Evolutionary conservation across 2,113 vertebrate species (phyloP).

Genomic region (Mastomys natalensis): DNA sequence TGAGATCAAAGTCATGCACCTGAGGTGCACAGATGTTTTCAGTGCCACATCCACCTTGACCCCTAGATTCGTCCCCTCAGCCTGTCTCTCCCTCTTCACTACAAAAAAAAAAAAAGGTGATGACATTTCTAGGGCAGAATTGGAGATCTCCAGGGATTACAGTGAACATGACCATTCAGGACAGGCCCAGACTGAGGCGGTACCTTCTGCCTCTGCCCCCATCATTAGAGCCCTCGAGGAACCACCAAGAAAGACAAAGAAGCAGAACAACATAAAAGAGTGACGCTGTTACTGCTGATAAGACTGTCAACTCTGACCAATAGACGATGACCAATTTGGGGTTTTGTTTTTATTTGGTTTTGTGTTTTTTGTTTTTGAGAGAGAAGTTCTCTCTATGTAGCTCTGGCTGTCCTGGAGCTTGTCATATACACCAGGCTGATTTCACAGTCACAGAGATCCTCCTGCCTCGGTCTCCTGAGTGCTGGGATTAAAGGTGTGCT

Average conservation of each 20-base stretch:
- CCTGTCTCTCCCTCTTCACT: not conserved
- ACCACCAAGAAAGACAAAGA: not conserved
- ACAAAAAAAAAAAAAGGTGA: no score
- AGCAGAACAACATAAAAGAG: not conserved
- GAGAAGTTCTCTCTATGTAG: not conserved
- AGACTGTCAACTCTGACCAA: not conserved
- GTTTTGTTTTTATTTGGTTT: not conserved
- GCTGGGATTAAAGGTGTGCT: not conserved
- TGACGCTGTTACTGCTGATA: not conserved
- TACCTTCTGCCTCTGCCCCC: not conserved
- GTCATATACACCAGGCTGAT: not conserved
- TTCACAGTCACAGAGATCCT: not conserved
- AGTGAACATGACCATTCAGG: not conserved
- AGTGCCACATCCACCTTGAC: not conserved
- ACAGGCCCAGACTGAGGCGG: not conserved
- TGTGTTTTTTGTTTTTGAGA: not conserved
- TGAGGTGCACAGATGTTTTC: not conserved
- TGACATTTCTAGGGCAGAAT: not conserved
- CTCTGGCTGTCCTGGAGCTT: not conserved
- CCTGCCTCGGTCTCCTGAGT: not conserved
- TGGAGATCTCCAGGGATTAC: not conserved
- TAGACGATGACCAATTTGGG: not conserved
- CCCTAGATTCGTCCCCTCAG: not conserved
- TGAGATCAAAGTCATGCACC: not conserved
- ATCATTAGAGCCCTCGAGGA: not conserved